Evolutionary conservation across 2,888 invertebrate genomes (phyloP).

Genomic region (Lysandra bellargus): DNA sequence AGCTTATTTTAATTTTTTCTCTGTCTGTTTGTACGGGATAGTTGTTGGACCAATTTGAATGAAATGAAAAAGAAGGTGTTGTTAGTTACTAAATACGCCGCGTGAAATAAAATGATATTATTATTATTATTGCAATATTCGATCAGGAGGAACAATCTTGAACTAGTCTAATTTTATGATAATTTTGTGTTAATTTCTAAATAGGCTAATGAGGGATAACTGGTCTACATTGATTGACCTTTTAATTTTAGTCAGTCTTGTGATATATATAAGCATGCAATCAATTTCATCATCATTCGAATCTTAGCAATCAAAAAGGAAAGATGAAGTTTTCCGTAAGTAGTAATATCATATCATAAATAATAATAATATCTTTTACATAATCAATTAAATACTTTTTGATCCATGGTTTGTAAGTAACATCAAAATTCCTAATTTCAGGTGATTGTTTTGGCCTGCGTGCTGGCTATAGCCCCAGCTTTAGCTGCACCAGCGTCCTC

Average conservation of each 20-base stretch:
- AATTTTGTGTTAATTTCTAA: slow-evolving; percentile 16
- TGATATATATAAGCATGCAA: slow-evolving; percentile 68
- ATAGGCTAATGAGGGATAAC: slow-evolving; percentile 26
- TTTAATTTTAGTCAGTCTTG: slow-evolving; percentile 49
- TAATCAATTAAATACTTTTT: not conserved
- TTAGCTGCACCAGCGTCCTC: not conserved
- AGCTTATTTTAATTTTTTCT: no score
- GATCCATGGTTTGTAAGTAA: not conserved
- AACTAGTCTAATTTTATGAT: slow-evolving; percentile 10
- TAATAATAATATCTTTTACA: not conserved
- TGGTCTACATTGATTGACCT: slow-evolving; percentile 25
- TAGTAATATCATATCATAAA: slow-evolving; percentile 37
- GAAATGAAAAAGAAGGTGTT: no score
- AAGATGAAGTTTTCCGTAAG: slow-evolving; percentile 67
- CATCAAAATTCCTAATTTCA: slow-evolving; percentile 34
- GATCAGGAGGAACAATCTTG: not conserved
- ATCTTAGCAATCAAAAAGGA: slow-evolving; percentile 69
- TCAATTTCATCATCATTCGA: slow-evolving; percentile 69
- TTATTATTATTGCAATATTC: no score
- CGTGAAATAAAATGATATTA: no score
- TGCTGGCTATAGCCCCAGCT: slow-evolving; percentile 58
- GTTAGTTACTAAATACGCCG: no score
- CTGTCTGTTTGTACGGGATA: no score
- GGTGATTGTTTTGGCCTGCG: slow-evolving; percentile 52
- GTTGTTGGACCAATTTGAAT: no score